A percentile compares a stretch with the other conserved stretches of the same genome.
These are phyloP conservation scores for Rhinichthys osculus DNA, from an alignment of 2,797 vertebrate genomes.

Conservation along the genomic window DNA sequence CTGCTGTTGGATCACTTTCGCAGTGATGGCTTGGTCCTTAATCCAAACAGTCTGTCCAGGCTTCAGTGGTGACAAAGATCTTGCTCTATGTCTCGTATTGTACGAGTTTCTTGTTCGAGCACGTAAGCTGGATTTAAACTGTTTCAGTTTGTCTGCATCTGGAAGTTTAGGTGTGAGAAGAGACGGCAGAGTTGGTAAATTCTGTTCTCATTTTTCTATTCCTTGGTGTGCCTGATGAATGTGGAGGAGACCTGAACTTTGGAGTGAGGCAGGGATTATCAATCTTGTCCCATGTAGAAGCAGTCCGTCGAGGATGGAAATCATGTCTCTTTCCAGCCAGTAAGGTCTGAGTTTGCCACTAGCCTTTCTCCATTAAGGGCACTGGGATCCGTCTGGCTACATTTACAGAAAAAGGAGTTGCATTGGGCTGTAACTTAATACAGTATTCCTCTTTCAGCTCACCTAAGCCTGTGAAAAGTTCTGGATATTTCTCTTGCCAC, in stretches of 20 bases:
- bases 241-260: not conserved
- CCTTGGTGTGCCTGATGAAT: not conserved
- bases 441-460: slow-evolving; percentile 3
- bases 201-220: slow-evolving; percentile 13
- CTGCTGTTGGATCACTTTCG: not conserved
- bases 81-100: not conserved
- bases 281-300: not conserved
- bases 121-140: not conserved
- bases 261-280: not conserved
- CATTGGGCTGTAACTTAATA: not conserved
- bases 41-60: slow-evolving; percentile 4
- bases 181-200: not conserved
- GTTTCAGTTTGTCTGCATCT: not conserved
- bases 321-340: not conserved
- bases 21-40: not conserved
- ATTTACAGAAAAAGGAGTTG: not conserved
- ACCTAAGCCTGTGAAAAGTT: not conserved
- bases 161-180: not conserved
- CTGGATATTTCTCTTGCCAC: too few species aligned
- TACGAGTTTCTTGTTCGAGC: not conserved
- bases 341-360: not conserved
- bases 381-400: not conserved
- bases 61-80: slow-evolving; percentile 1
- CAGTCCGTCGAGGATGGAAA: not conserved
- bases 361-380: not conserved